Conservation (phyloP, 2,797 vertebrate genomes). For the Mus minutoides region DNA sequence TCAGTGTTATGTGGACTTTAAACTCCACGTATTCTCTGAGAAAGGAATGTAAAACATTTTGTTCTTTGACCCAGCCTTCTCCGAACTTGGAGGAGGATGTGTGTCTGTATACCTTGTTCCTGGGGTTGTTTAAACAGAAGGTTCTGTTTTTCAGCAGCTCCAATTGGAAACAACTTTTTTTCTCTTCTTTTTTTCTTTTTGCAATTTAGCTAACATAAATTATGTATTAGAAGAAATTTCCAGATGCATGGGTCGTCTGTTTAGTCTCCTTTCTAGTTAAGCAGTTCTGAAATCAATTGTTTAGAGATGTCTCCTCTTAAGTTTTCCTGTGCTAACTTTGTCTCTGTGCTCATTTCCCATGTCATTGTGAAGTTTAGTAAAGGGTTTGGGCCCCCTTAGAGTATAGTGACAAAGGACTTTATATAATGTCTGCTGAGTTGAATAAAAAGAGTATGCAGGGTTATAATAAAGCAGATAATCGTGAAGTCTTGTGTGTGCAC, state of each 20-base stretch:
- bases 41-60: slow-evolving; percentile 44
- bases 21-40: neutral
- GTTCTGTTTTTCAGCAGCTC: slow-evolving; percentile 20
- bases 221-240: slow-evolving; percentile 32
- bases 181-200: no score
- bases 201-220: neutral
- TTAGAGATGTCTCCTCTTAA: neutral
- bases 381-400: neutral
- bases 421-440: slow-evolving; percentile 2
- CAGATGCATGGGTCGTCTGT: neutral
- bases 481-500: no score
- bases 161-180: neutral
- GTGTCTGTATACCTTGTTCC: neutral
- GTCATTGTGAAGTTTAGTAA: neutral
- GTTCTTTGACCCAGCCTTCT: slow-evolving; percentile 47
- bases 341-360: neutral
- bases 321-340: slow-evolving; percentile 32
- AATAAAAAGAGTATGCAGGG: neutral
- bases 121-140: slow-evolving; percentile 20
- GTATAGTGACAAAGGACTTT: neutral
- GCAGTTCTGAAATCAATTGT: slow-evolving; percentile 59
- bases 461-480: slow-evolving; percentile 8
- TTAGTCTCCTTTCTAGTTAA: slow-evolving; percentile 64
- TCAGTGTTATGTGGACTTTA: neutral
- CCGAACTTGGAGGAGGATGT: neutral